Evolutionary conservation across 2,113 vertebrate species (phyloP), one percentile per base, ranked within the genome.

Genomic region (Mionectes macconnelli): DNA sequence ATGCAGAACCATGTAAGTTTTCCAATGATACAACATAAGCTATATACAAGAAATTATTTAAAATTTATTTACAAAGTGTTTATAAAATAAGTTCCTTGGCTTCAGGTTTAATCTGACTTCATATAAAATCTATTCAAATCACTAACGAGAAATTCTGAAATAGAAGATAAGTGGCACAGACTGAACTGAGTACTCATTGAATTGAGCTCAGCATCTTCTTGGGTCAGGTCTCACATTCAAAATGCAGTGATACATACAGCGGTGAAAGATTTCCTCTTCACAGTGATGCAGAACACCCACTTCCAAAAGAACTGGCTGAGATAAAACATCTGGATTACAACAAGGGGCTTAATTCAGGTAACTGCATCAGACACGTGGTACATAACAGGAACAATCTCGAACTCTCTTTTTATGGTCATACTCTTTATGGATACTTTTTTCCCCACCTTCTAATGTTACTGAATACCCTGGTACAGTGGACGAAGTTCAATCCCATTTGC

Each of bases 371-470:
- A 50, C 9, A 15, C 0, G 16, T 4, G 28, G 25, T 7, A 27
- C 22, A 21, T 40, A 57, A 28, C 27, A 83, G 17, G 45, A 75
- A 50, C 15, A n/a, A 68, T 39, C 37, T 5, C n/a, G 14, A 27
- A 27, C 12, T 69, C n/a, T 42, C 37, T 59, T 73, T 62, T 30
- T 27, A 45, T 33, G 9, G 50, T 50, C 30, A 55, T 53, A 22
- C 7, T 45, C 50, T 55, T 64, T 6, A 64, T 3, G 4, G 21
- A 52, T 31, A 33, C 15, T 31, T 60, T 66, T 40, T 42, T 16
- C 18, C 40, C 55, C 23, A n/a, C 4, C 6, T 50, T 25, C n/a
- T 25, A 27, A 52, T 1, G 0, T 59, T 49, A 82, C 56, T 5
- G 2, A 67, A 84, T 15, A 37, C 23, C 57, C 8, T 35, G 45